Evolutionary conservation across 2,888 invertebrate species (phyloP).

Genomic region (Sesamia inferens): DNA sequence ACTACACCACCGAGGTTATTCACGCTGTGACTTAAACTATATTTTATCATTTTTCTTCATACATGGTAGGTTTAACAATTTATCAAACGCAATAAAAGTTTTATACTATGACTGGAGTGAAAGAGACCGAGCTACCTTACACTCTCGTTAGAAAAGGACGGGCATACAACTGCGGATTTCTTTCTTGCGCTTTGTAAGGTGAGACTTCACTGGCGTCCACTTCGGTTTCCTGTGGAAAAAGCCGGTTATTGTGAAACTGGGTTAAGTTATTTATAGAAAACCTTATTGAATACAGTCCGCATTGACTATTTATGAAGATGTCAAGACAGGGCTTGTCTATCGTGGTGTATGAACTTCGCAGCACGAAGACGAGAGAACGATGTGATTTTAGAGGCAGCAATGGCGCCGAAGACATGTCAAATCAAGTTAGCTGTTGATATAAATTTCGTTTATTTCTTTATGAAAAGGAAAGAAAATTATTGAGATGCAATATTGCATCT

Average conservation of each 20-base stretch:
- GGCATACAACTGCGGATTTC: conserved; percentile 63
- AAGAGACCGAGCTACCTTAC: conserved; percentile 54
- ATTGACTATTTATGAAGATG: background rate
- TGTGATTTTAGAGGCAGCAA: background rate
- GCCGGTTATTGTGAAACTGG: conserved; percentile 9
- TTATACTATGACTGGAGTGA: conserved; percentile 60
- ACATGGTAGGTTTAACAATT: conserved; percentile 28
- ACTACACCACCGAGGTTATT: too few relatives aligned
- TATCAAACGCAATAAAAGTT: conserved; percentile 7
- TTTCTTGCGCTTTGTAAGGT: conserved; percentile 81
- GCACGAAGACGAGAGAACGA: too few relatives aligned
- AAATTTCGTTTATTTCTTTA: too few relatives aligned
- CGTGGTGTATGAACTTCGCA: background rate
- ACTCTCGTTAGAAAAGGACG: conserved; percentile 68
- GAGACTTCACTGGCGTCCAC: conserved; percentile 72
- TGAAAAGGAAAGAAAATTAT: too few relatives aligned
- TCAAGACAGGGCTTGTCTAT: background rate
- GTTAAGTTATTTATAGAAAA: conserved; percentile 4
- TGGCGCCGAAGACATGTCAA: too few relatives aligned
- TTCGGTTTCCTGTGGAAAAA: conserved; percentile 75
- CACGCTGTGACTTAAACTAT: too few relatives aligned
- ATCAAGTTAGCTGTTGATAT: too few relatives aligned
- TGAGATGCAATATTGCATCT: too few relatives aligned
- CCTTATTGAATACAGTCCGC: background rate
- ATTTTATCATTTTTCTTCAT: background rate